Evolutionary conservation across 2,797 vertebrate species (phyloP).

Genomic region (Acipenser ruthenus): DNA sequence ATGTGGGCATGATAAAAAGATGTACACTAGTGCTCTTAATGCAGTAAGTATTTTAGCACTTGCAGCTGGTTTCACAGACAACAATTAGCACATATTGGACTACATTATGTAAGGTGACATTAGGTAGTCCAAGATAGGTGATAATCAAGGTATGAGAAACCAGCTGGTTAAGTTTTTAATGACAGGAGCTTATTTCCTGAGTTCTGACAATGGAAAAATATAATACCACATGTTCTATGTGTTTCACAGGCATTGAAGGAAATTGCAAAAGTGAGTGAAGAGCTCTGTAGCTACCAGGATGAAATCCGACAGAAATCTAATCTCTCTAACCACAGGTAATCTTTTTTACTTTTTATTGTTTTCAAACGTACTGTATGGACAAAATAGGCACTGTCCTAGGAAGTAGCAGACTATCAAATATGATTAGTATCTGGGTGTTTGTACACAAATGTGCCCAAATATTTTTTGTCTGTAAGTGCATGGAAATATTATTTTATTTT

Average conservation of each 20-base stretch:
- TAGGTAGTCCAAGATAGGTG: too few relatives aligned
- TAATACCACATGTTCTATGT: slow-evolving; percentile 20
- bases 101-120: too few relatives aligned
- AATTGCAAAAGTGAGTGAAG: slow-evolving; percentile 92
- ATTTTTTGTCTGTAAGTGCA: not conserved
- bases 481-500: slow-evolving; percentile 1
- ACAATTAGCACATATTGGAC: too few relatives aligned
- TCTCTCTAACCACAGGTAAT: slow-evolving; percentile 66
- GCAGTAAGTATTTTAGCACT: slow-evolving; percentile 67
- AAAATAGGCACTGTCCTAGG: too few relatives aligned
- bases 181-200: too few relatives aligned
- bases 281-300: slow-evolving; percentile 93
- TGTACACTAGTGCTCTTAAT: slow-evolving; percentile 73
- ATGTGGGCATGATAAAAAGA: slow-evolving; percentile 57
- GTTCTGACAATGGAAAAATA: not conserved
- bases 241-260: slow-evolving; percentile 82
- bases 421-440: too few relatives aligned
- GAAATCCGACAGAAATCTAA: slow-evolving; percentile 74
- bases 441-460: too few relatives aligned
- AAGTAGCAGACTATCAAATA: too few relatives aligned
- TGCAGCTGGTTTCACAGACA: not conserved
- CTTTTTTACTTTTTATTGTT: not conserved
- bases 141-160: too few relatives aligned
- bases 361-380: not conserved
- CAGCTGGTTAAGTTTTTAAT: too few relatives aligned